A percentile compares a stretch with the other conserved stretches of the same genome.
Evolutionary conservation across 2,797 vertebrate species (phyloP).

Genomic region (Artibeus jamaicensis): DNA sequence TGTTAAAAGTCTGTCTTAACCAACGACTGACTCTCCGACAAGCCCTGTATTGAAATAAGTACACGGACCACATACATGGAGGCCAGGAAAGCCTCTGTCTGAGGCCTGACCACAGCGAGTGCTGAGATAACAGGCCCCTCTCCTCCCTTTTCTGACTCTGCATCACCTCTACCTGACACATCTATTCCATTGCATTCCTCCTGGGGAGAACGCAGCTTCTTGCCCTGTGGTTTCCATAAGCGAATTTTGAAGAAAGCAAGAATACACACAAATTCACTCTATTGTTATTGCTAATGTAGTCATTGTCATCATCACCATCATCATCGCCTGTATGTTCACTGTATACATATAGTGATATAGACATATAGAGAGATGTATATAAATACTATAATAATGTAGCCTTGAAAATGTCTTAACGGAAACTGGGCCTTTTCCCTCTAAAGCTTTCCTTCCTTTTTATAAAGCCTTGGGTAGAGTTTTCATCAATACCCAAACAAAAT

Average conservation of each 20-base stretch:
- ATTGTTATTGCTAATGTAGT: rapidly evolving
- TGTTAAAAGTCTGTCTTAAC: background rate
- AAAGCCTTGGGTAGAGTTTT: background rate
- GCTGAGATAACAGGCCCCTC: background rate
- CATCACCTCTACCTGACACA: background rate
- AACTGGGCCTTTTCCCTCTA: background rate
- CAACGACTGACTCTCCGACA: background rate
- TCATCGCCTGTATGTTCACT: background rate
- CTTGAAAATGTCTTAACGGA: background rate
- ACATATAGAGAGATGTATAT: too few relatives aligned
- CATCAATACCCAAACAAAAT: slow-evolving; percentile 24
- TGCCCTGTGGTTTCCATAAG: background rate
- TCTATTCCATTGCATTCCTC: background rate
- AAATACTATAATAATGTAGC: background rate
- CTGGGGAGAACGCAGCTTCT: background rate
- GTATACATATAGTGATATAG: too few relatives aligned
- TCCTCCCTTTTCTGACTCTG: background rate
- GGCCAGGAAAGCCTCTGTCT: background rate
- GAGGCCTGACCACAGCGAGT: background rate
- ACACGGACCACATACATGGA: background rate
- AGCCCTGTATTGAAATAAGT: background rate
- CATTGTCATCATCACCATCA: background rate
- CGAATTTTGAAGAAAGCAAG: background rate
- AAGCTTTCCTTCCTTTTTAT: background rate
- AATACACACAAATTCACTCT: background rate